Percentiles rank a stretch among this genome's conserved stretches.
Evolutionary conservation across 2,113 vertebrate species (phyloP).

Genomic region (Melanostigma gelatinosum): DNA sequence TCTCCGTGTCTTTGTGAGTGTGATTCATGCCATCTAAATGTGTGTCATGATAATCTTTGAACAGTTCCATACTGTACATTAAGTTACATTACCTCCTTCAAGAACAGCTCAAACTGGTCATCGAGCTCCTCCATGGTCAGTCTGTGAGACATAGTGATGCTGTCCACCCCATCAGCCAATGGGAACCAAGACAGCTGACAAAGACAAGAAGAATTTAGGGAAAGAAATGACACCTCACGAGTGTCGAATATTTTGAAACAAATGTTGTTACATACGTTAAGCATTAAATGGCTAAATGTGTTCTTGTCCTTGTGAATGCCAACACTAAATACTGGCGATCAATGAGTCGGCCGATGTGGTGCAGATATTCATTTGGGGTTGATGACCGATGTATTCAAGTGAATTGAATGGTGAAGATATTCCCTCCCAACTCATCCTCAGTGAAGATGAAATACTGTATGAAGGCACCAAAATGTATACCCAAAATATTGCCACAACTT

Average conservation of each 20-base stretch:
- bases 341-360: background rate
- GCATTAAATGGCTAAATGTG: background rate
- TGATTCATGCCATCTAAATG: background rate
- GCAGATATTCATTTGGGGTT: background rate
- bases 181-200: background rate
- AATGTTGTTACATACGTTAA: background rate
- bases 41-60: background rate
- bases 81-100: conserved; percentile 88
- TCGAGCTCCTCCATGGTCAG: conserved; percentile 90
- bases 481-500: background rate
- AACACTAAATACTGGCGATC: no score
- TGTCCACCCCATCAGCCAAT: conserved; percentile 6
- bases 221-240: background rate
- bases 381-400: background rate
- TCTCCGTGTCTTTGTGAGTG: background rate
- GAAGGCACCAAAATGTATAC: background rate
- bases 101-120: conserved; percentile 93
- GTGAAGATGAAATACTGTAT: background rate
- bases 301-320: no score
- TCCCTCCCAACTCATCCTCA: background rate
- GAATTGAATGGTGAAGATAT: background rate
- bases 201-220: background rate
- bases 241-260: background rate
- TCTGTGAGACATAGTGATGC: conserved; percentile 83
- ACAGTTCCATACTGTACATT: background rate